Evolutionary conservation across 2,113 vertebrate species (phyloP).

Genomic region (Sylvietta virens): DNA sequence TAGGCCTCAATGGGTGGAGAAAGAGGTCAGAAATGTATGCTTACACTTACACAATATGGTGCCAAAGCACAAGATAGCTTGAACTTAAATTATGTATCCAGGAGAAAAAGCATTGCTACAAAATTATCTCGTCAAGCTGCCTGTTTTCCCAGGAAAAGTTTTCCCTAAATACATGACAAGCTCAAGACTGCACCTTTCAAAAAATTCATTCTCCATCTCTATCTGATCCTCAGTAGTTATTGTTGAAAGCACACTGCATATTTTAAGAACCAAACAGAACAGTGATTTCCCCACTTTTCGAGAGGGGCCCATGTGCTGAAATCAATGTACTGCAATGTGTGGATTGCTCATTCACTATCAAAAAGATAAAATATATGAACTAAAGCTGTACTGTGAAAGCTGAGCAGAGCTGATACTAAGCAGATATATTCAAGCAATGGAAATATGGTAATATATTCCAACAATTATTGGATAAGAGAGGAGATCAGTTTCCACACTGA

Average conservation of each 20-base stretch:
- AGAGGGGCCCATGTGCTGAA: conserved; percentile 62
- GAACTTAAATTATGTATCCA: conserved; percentile 56
- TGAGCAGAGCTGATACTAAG: conserved; percentile 50
- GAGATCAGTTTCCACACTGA: conserved; percentile 45
- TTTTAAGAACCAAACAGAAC: conserved; percentile 64
- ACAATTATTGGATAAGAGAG: conserved; percentile 52
- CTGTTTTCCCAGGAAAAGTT: conserved; percentile 62
- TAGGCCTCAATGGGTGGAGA: not conserved
- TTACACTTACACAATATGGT: not conserved
- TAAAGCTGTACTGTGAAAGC: conserved; percentile 65
- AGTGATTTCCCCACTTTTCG: conserved; percentile 62
- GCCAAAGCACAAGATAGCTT: conserved; percentile 17
- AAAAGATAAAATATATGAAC: conserved; percentile 58
- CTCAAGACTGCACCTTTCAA: conserved; percentile 68
- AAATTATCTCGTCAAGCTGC: conserved; percentile 60
- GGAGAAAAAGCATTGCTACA: conserved; percentile 47
- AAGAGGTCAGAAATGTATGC: conserved; percentile 31
- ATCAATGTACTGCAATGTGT: conserved; percentile 60
- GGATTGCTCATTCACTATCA: conserved; percentile 64
- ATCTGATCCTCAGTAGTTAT: conserved; percentile 64
- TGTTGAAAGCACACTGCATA: conserved; percentile 68
- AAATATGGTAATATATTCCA: conserved; percentile 62
- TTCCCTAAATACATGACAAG: conserved; percentile 66
- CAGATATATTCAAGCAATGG: conserved; percentile 51
- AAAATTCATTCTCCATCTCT: conserved; percentile 61